Evolutionary conservation across 2,797 vertebrate genomes (phyloP).

Genomic region (Urophycis tenuis): DNA sequence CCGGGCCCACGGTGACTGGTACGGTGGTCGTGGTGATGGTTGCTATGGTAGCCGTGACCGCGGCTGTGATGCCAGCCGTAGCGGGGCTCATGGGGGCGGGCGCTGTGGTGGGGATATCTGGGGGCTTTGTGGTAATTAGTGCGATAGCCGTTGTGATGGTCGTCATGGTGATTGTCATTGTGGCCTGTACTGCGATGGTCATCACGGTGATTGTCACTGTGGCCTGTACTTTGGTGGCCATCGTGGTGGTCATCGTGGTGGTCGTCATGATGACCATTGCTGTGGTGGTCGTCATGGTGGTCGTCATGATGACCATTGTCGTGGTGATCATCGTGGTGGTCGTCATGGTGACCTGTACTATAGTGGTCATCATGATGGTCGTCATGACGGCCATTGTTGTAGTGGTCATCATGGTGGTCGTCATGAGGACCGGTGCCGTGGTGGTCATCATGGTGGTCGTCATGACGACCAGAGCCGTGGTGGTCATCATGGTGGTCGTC

Average conservation of each 20-base stretch:
- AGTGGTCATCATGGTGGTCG: constrained; percentile 21
- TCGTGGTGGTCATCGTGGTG: constrained; percentile 5
- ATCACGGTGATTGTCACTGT: constrained; percentile 18
- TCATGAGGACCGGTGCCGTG: constrained; percentile 24
- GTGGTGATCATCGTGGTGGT: background rate
- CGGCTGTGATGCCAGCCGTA: constrained; percentile 2
- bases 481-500: constrained; percentile 25
- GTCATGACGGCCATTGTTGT: constrained; percentile 11
- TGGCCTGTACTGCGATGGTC: constrained; percentile 29
- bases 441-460: constrained; percentile 22
- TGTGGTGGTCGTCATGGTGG: background rate
- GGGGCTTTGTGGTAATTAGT: background rate
- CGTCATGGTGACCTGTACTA: constrained; percentile 12
- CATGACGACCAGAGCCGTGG: background rate
- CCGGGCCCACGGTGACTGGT: background rate
- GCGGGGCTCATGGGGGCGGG: constrained; percentile 16
- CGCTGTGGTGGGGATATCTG: constrained; percentile 7
- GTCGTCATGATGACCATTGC: constrained; percentile 12
- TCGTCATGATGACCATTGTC: background rate
- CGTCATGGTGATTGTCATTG: constrained; percentile 13
- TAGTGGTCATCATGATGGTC: constrained; percentile 21
- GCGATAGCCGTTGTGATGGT: constrained; percentile 9
- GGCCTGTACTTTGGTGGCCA: background rate
- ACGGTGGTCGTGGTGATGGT: constrained; percentile 12
- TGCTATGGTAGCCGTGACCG: constrained; percentile 6